Evolutionary conservation across 2,113 vertebrate genomes (phyloP), one percentile per base, ranked within the genome.

Genomic region (Hemiprocne comata): DNA sequence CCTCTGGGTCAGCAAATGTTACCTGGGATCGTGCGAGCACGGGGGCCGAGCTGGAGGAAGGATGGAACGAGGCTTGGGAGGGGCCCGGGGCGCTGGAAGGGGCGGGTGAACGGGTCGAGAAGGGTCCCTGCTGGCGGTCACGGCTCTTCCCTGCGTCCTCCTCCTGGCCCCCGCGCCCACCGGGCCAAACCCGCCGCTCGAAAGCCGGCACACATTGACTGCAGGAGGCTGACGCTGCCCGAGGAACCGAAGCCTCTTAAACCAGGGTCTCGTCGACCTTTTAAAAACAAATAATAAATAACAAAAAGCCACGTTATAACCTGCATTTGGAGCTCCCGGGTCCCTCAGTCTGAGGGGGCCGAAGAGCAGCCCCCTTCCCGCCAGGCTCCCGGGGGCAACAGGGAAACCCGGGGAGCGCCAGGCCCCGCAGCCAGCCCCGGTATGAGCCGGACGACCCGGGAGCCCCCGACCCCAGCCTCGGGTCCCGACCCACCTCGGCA

Each of bases 21-120:
- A 92, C 83, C 83, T 76, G 91, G 44, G 51, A 6, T 2, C 2
- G 23, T 4, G 55, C 5, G 15, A 31, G 33, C 11, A n/a, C n/a
- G 3, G 77, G 25, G 44, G 44, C 10, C 60, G 72, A 58, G 13
- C 2, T 18, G 5, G 42, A 23, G 18, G 25, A 46, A 1, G 21
- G 61, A 13, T 0, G 50, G 34, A 34, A 46, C 5, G 29, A 29
- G 65, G 78, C 34, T 51, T 1, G 6, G 8, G 42, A 15, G 1
- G 11, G 60, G 18, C 29, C 20, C 1, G 46, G 67, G 72, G 4
- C 2, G 75, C 3, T 1, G 66, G 3, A 2, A 0, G 8, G 33
- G 3, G n/a, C n/a, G n/a, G n/a, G n/a, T n/a, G n/a, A n/a, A n/a
- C n/a, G n/a, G 4, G 9, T 7, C n/a, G 3, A 4, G 9, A 9